phyloP scores from a whole-genome alignment of 2,888 invertebrate genomes.

The Drosophila sordidapex region DNA sequence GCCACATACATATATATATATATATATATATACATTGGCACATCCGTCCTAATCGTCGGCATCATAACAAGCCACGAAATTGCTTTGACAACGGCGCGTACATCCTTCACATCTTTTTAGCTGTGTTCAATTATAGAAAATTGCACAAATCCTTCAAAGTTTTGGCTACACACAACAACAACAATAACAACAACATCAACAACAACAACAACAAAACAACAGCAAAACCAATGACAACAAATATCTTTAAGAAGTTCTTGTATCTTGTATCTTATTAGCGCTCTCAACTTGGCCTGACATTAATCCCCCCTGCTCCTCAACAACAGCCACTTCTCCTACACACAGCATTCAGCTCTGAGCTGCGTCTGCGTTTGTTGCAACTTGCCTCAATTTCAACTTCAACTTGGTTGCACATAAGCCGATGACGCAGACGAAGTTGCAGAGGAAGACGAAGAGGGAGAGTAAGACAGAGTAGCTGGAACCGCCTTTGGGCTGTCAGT shows the following conservation, averaged over 20 bases:
- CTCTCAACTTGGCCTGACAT: constrained; percentile 67
- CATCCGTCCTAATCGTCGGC: constrained; percentile 39
- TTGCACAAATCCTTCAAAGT: constrained; percentile 75
- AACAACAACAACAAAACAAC: not conserved
- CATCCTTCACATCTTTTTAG: constrained; percentile 15
- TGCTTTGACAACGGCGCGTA: constrained; percentile 55
- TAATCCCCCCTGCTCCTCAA: constrained; percentile 48
- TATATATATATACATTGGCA: constrained; percentile 5
- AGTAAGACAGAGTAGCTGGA: constrained; percentile 26
- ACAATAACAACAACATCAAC: constrained; percentile 14
- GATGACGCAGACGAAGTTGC: constrained; percentile 20
- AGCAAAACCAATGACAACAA: constrained; percentile 22
- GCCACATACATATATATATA: constrained; percentile 9
- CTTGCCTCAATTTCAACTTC: constrained; percentile 62
- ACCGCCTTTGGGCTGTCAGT: constrained; percentile 40
- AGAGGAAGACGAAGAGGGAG: not conserved
- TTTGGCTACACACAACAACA: constrained; percentile 45
- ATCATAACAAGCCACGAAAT: constrained; percentile 40
- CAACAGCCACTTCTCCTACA: constrained; percentile 18
- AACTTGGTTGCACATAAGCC: constrained; percentile 73
- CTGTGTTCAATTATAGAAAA: constrained; percentile 70
- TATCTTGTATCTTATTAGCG: constrained; percentile 72
- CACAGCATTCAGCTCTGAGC: constrained; percentile 19
- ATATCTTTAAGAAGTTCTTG: constrained; percentile 35
- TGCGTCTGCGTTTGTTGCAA: constrained; percentile 45